Base-by-base conservation (phyloP, 2,888 invertebrate genomes). In the Cryptus armator region DNA sequence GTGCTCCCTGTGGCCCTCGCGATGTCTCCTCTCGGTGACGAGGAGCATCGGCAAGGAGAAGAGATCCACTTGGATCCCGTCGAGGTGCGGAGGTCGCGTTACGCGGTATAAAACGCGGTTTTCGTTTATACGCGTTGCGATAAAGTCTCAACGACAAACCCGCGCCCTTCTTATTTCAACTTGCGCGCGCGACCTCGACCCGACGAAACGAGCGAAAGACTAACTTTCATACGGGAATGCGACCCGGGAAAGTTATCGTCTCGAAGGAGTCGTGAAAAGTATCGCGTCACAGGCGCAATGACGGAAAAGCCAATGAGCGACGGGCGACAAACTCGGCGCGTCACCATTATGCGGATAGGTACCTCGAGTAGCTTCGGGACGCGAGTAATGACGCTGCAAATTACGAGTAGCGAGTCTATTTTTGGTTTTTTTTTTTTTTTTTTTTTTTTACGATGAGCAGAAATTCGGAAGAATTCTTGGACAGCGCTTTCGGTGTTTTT, bases 61-160 rank as follows among this genome's bases (percentile, higher is more conserved):
- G 43, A 19, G 62, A 37, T 19, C 70, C 64, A 64, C 70, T 79
- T 66, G 32, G 71, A 79, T 32, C 71, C 44, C 62, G 79, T 71
- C 24, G 79, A 53, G 79, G 79, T 79, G 71, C 70, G 62, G 48
- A 53, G 62, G 64, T 79, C 62, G 79, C 71, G 12, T 71, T 51
- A 12, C 32, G 14, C 62, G 62, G 29, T 14, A 29, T 59, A 62
- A 70, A 71, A 79, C 71, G 37, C 70, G 78, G 51, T 78, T 59
- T 70, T 68, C 43, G 32, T 79, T 32, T 79, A 62, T 48, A 48
- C 37, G 37, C 64, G 71, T 64, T 53, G 79, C 79, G 71, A 79
- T 79, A 79, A 79, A 71, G 71, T 46, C 59, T 32, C 7, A 37
- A 37, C 67, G 24, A 16, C 62, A 12, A 24, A 32, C 1, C 48